phyloP scores from a whole-genome alignment of 2,797 vertebrate species.

The Lacerta viridis region DNA sequence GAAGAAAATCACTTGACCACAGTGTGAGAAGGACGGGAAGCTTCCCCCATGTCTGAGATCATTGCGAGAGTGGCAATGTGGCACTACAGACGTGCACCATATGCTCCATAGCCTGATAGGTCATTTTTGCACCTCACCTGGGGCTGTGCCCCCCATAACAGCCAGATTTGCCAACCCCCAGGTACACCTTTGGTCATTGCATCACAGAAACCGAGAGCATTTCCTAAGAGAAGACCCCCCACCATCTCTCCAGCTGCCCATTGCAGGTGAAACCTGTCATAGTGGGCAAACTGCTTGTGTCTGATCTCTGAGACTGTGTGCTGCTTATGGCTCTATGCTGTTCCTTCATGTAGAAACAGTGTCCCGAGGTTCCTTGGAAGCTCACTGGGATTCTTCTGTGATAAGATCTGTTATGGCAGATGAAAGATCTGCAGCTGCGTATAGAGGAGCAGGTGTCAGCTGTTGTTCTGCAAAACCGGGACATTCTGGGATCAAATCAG shows the following conservation, averaged over 20 bases:
- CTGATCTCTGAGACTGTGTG: background rate
- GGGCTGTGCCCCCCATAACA: too few relatives aligned
- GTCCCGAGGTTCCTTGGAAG: background rate
- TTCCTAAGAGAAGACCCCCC: background rate
- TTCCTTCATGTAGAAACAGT: background rate
- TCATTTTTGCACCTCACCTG: too few relatives aligned
- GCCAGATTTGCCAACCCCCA: too few relatives aligned
- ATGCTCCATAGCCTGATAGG: too few relatives aligned
- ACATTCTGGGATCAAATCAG: too few relatives aligned
- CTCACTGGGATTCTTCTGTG: background rate
- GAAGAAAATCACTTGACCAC: too few relatives aligned
- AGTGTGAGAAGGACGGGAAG: too few relatives aligned
- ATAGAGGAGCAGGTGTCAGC: background rate
- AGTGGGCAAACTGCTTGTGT: background rate
- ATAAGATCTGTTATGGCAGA: background rate
- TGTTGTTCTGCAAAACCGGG: background rate
- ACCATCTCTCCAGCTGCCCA: background rate
- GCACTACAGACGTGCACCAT: too few relatives aligned
- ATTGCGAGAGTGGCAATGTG: too few relatives aligned
- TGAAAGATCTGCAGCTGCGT: background rate
- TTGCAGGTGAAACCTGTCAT: background rate
- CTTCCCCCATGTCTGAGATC: too few relatives aligned
- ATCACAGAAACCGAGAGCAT: background rate
- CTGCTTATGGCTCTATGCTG: too few relatives aligned
- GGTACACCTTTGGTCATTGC: too few relatives aligned